Evolutionary conservation across 2,797 vertebrate genomes (phyloP).

Genomic region (Atherinosoma microstoma): DNA sequence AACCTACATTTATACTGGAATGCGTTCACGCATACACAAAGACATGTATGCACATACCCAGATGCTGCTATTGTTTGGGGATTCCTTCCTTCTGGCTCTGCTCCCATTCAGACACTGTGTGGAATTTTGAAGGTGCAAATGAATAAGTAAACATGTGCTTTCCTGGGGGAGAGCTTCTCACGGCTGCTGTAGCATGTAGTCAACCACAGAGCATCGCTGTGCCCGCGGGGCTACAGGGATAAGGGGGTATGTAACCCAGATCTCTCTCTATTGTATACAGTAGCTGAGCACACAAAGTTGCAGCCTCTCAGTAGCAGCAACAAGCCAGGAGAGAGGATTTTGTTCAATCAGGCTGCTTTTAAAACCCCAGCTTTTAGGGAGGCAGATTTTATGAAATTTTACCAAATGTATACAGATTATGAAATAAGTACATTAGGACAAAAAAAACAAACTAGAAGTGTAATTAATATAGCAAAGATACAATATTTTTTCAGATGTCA

Average conservation of each 20-base stretch:
- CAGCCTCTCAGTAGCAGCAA: constrained; percentile 29
- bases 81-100: constrained; percentile 70
- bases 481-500: not conserved
- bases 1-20: constrained; percentile 51
- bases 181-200: constrained; percentile 78
- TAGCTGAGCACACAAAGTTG: constrained; percentile 55
- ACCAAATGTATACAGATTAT: not conserved
- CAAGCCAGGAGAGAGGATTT: constrained; percentile 17
- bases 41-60: constrained; percentile 43
- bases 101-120: constrained; percentile 67
- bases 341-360: constrained; percentile 11
- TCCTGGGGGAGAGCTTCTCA: constrained; percentile 82
- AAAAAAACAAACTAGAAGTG: not conserved
- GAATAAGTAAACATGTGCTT: constrained; percentile 83
- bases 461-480: constrained; percentile 1
- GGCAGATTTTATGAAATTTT: not conserved
- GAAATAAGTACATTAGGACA: not conserved
- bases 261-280: constrained; percentile 66
- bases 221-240: constrained; percentile 76
- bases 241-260: constrained; percentile 71
- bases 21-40: constrained; percentile 63
- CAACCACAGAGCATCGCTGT: constrained; percentile 74
- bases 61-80: constrained; percentile 62
- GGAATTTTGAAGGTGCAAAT: constrained; percentile 83
- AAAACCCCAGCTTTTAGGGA: not conserved